Evolutionary conservation across 2,888 invertebrate genomes (phyloP).

Genomic region (Sepiola atlantica): DNA sequence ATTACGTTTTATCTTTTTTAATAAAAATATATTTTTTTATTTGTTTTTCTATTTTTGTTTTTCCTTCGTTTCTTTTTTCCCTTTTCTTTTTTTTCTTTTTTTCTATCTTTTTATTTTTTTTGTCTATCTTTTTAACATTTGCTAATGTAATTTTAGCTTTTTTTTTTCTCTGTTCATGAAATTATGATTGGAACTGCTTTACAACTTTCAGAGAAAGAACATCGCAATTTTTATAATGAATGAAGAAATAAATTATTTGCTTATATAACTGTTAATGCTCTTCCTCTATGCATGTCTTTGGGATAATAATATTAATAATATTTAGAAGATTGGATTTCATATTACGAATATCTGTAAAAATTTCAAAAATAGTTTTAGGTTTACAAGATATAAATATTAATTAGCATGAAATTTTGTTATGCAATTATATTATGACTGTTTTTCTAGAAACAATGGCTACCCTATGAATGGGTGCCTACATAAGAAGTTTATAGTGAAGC

Average conservation of each 20-base stretch:
- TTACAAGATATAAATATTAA: no score
- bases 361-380: not conserved
- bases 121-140: no score
- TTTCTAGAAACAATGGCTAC: no score
- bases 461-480: no score
- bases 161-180: not conserved
- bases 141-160: not conserved
- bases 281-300: not conserved
- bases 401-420: no score
- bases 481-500: no score
- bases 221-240: not conserved
- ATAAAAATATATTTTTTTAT: no score
- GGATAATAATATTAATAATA: not conserved
- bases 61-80: not conserved
- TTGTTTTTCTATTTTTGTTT: no score
- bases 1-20: not conserved
- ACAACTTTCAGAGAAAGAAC: not conserved
- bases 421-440: no score
- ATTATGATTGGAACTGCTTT: not conserved
- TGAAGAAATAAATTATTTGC: not conserved
- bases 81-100: no score
- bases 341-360: not conserved
- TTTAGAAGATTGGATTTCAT: not conserved
- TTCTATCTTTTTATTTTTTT: no score
- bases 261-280: not conserved